A percentile compares a stretch with the other conserved stretches of the same genome.
Conservation (phyloP, 1,140 invertebrate species). For the Anoplolepis gracilipes region DNA sequence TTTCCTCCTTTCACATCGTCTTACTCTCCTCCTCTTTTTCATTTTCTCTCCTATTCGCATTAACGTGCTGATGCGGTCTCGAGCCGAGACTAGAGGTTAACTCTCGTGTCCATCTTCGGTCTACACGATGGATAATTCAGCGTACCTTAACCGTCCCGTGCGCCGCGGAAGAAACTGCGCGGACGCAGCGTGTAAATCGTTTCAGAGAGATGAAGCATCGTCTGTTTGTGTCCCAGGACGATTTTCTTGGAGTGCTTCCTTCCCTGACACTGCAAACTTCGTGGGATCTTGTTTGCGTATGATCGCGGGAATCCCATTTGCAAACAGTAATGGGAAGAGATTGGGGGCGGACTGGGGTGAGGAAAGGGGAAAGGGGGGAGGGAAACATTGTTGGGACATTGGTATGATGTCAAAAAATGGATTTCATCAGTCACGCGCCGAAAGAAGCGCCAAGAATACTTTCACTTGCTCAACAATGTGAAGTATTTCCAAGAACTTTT, state of each 20-base stretch:
- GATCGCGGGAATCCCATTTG: slow-evolving; percentile 28
- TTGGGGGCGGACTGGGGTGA: background rate
- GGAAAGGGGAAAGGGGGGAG: no score
- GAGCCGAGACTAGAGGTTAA: slow-evolving; percentile 75
- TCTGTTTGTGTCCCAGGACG: slow-evolving; percentile 56
- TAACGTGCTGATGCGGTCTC: slow-evolving; percentile 75
- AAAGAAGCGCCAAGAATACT: background rate
- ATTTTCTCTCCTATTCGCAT: slow-evolving; percentile 66
- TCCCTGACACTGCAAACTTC: slow-evolving; percentile 24
- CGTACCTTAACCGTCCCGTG: slow-evolving; percentile 73
- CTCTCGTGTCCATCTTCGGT: slow-evolving; percentile 76
- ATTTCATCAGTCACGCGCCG: slow-evolving; percentile 6
- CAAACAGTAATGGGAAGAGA: slow-evolving; percentile 24
- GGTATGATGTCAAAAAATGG: background rate
- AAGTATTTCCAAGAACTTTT: background rate
- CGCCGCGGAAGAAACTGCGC: slow-evolving; percentile 62
- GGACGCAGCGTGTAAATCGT: slow-evolving; percentile 60
- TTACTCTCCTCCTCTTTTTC: slow-evolving; percentile 47
- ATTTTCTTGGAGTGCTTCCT: slow-evolving; percentile 30
- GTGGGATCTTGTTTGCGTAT: slow-evolving; percentile 48
- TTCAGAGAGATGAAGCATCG: slow-evolving; percentile 47
- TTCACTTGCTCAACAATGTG: background rate
- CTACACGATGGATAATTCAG: slow-evolving; percentile 78
- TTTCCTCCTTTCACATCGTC: slow-evolving; percentile 17
- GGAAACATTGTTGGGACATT: background rate